Evolutionary conservation across 2,888 invertebrate genomes (phyloP), one percentile per base, ranked within the genome.

Genomic region (Ctena decussata): DNA sequence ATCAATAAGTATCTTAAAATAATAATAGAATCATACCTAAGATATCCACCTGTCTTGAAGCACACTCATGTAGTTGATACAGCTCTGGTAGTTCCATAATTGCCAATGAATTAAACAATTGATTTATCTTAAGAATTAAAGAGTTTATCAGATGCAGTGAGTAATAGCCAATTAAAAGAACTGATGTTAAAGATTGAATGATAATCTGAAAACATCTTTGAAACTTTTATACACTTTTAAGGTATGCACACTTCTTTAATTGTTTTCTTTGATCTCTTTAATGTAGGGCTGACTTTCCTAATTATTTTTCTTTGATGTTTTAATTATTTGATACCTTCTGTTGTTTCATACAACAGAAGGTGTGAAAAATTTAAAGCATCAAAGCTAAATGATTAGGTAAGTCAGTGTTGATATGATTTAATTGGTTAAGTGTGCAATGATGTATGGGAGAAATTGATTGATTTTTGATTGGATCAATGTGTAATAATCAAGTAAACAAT

Each of bases 41-140:
- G 8, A 80, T 49, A 27, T n/a, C 30, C 12, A 82, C 73, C 35
- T 86, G 86, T 21, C 30, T 27, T 3, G 18, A 70, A 37, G 86
- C 80, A 15, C 53, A 32, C 1, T 82, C 71, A 74, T 80, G 65
- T 12, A 35, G 21, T 24, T 53, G 57, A n/a, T 57, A 53, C 18
- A 80, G 53, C 30, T 77, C 60, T 24, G 70, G 60, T 18, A 85
- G 46, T 49, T 85, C 82, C 85, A 85, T 82, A 8, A 21, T 44
- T 44, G 18, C 8, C 8, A 44, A 44, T 44, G 18, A n/a, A n/a
- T n/a, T n/a, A n/a, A n/a, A n/a, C n/a, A n/a, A n/a, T n/a, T n/a
- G n/a, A n/a, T n/a, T n/a, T n/a, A n/a, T n/a, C n/a, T n/a, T n/a
- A n/a, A n/a, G n/a, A n/a, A n/a, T n/a, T n/a, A n/a, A n/a, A n/a